Percentiles rank a stretch among this genome's conserved stretches.
Conservation (phyloP, 2,888 invertebrate genomes). For the Scaptomyza flava region DNA sequence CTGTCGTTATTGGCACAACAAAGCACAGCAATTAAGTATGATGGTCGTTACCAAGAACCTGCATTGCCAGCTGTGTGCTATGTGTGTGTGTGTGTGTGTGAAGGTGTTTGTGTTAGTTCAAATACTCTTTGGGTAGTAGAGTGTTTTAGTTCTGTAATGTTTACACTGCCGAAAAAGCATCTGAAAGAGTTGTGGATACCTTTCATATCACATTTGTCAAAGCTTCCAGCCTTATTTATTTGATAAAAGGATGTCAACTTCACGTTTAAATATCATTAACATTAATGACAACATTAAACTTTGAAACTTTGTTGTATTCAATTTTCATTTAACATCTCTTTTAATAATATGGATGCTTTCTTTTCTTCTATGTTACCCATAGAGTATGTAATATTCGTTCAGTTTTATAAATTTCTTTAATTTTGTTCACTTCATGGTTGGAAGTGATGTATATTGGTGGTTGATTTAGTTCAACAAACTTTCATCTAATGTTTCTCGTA, state of each 20-base stretch:
- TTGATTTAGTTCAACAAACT: conserved; percentile 39
- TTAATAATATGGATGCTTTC: not conserved
- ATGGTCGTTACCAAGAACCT: conserved; percentile 55
- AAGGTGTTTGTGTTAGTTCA: conserved; percentile 26
- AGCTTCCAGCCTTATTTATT: no score
- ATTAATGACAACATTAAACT: not conserved
- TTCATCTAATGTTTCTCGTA: conserved; percentile 40
- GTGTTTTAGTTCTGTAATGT: not conserved
- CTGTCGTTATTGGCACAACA: conserved; percentile 71
- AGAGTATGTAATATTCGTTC: conserved; percentile 22
- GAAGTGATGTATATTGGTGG: conserved; percentile 34
- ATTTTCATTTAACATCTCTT: not conserved
- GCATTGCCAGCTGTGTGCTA: conserved; percentile 37
- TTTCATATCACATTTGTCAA: no score
- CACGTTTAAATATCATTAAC: not conserved
- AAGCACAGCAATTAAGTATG: conserved; percentile 69
- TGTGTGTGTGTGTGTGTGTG: conserved; percentile 36
- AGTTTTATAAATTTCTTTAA: conserved; percentile 1
- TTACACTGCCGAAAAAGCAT: not conserved
- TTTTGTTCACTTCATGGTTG: not conserved
- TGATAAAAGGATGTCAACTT: no score
- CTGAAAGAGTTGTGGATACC: no score
- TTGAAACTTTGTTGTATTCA: no score
- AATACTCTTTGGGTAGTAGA: conserved; percentile 15
- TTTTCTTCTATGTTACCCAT: not conserved